Evolutionary conservation across 2,113 vertebrate genomes (phyloP).

Genomic region (Apaloderma vittatum): DNA sequence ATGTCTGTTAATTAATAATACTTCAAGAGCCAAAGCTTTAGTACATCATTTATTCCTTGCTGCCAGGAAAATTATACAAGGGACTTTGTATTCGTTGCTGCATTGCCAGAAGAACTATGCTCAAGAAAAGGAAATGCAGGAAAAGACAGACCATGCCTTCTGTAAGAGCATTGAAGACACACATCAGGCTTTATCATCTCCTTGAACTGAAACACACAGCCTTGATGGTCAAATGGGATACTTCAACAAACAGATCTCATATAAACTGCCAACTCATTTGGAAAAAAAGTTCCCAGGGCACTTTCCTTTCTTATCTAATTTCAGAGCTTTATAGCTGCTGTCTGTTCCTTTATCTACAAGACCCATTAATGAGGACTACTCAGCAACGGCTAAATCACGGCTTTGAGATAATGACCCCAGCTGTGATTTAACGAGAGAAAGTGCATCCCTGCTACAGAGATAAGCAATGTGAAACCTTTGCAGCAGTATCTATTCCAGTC

Average conservation of each 20-base stretch:
- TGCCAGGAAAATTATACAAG: conserved; percentile 54
- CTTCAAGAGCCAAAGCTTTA: conserved; percentile 30
- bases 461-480: conserved; percentile 24
- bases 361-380: neutral
- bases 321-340: neutral
- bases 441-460: conserved; percentile 9
- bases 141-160: neutral
- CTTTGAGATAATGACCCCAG: conserved; percentile 25
- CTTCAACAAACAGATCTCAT: neutral
- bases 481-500: neutral
- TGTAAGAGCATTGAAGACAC: neutral
- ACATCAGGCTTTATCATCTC: neutral
- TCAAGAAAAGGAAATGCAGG: neutral
- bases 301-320: conserved; percentile 50
- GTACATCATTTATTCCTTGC: conserved; percentile 20
- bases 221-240: neutral
- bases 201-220: neutral
- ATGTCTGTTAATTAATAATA: conserved; percentile 52
- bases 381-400: neutral
- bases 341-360: neutral
- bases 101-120: conserved; percentile 27
- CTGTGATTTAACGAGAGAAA: conserved; percentile 6
- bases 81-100: conserved; percentile 24
- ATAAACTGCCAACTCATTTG: neutral
- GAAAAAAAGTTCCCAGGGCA: neutral